Evolutionary conservation across 23 tunicate species (phyloP), one percentile per base, ranked within the genome.

Genomic region (Phallusia fumigata): DNA sequence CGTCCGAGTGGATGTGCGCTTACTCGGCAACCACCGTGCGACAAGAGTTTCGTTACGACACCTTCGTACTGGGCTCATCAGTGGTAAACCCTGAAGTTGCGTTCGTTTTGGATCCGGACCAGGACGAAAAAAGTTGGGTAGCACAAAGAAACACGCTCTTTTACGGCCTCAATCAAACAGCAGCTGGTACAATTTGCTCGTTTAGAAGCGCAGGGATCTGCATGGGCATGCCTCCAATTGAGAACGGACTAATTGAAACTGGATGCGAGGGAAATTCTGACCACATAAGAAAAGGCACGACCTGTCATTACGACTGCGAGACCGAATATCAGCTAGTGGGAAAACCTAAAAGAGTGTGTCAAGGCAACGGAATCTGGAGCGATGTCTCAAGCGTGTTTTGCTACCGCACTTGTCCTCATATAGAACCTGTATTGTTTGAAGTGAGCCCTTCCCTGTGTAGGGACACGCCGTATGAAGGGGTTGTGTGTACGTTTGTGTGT

Each of bases 241-340:
- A 36, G 30, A 44, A 82, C 58, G 85, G 85, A 16, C 31, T 24
- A 21, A 52, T 82, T 18, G 53, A 72, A 82, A 24, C 77, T 31
- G 36, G 64, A 5, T 82, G 85, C 78, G 13, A 72, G 10, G 11
- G 35, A 3, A 30, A 12, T 26, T 58, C 69, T 24, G 65, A 58
- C 31, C 16, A 58, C 30, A 77, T 84, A 15, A 26, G 0, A 2
- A 26, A 49, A 24, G 81, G 81, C 33, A 76, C 19, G 19, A 6
- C 32, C 11, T 84, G 88, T 64, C 26, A 34, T 28, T 84, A 75
- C 47, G 26, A 30, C 88, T 84, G 88, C 82, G 51, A 84, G 6
- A 31, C 32, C 3, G 80, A 73, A 5, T 84, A 84, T 44, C 53
- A 52, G 13, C 52, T 77, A 1, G 35, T 76, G 0, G 81, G 88